These are phyloP conservation scores for Tragelaphus strepsiceros DNA, from an alignment of 2,113 vertebrate species.

Conservation along the genomic window DNA sequence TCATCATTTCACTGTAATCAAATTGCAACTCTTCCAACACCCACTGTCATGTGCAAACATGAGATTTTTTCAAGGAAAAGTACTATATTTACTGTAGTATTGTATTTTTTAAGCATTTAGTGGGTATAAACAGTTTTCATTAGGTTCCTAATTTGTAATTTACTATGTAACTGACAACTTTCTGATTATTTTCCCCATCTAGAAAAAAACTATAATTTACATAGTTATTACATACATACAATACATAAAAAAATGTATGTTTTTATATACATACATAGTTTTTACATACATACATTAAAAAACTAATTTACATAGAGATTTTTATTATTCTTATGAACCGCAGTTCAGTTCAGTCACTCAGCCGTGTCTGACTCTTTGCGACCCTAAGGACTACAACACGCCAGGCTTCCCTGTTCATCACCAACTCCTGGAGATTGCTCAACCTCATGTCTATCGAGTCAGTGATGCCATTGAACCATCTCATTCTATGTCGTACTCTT, in stretches of 20 bases:
- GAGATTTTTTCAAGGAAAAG: neutral
- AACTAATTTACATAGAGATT: neutral
- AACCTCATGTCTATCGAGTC: neutral
- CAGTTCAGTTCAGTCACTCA: neutral
- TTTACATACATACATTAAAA: no score
- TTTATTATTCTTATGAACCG: neutral
- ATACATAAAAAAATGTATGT: no score
- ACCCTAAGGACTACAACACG: accelerated
- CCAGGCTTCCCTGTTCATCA: neutral
- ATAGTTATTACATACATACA: neutral
- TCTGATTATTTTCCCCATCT: neutral
- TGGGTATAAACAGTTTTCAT: neutral
- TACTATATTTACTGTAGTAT: neutral
- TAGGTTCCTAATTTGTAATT: neutral
- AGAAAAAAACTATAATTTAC: neutral
- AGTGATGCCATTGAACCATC: neutral
- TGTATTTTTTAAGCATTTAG: neutral
- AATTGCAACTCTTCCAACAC: neutral
- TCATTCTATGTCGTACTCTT: neutral
- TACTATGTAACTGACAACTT: neutral
- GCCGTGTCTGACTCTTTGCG: neutral
- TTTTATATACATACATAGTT: no score
- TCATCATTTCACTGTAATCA: neutral
- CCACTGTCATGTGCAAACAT: neutral
- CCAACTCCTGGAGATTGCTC: neutral